Conservation (phyloP, 2,888 invertebrate species). For the Spicauda simplicius region DNA sequence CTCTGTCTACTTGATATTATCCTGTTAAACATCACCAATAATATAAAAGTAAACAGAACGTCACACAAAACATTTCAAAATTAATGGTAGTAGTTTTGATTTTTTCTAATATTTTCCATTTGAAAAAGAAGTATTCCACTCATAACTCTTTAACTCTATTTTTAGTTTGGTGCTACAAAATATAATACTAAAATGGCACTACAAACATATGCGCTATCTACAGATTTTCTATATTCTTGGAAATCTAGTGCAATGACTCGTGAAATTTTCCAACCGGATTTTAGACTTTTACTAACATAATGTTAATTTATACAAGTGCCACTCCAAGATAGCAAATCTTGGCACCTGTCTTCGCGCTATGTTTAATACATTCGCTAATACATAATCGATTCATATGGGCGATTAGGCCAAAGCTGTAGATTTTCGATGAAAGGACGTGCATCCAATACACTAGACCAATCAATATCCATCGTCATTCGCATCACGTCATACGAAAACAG, state of each 20-base stretch:
- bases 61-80: too few relatives aligned
- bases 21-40: too few relatives aligned
- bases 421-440: conserved; percentile 33
- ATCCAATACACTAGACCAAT: conserved; percentile 38
- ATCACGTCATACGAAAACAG: conserved; percentile 42
- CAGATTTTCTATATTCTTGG: not conserved
- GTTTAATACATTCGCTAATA: conserved; percentile 24
- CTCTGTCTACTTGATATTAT: too few relatives aligned
- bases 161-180: too few relatives aligned
- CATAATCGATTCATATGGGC: conserved; percentile 11
- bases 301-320: conserved; percentile 5
- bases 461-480: conserved; percentile 42
- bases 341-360: conserved; percentile 7
- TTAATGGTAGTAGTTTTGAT: too few relatives aligned
- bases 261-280: not conserved
- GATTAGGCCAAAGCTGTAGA: conserved; percentile 22
- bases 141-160: too few relatives aligned
- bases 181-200: too few relatives aligned
- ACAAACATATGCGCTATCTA: not conserved
- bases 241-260: not conserved
- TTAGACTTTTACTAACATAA: not conserved
- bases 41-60: too few relatives aligned
- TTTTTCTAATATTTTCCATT: too few relatives aligned
- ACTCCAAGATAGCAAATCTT: conserved; percentile 9
- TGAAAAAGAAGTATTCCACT: too few relatives aligned